phyloP scores from a whole-genome alignment of 2,888 invertebrate species.

The Pyrgus malvae region DNA sequence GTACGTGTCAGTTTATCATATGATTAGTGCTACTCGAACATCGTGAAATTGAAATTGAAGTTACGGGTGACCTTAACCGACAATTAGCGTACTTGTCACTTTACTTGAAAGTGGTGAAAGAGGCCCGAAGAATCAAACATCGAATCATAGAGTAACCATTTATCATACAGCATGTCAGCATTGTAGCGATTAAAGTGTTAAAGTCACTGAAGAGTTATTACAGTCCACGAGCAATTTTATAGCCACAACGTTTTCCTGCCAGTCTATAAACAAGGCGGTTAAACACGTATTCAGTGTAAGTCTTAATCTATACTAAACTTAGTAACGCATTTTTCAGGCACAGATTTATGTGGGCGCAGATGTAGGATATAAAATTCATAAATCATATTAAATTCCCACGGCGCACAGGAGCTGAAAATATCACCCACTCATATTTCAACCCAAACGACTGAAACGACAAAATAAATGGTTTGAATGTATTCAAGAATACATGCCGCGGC shows the following conservation, averaged over 20 bases:
- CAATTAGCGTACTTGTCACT: too few relatives aligned
- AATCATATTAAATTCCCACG: constrained; percentile 20
- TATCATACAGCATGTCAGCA: neutral
- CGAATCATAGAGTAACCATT: neutral
- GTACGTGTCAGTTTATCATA: too few relatives aligned
- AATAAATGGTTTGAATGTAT: constrained; percentile 15
- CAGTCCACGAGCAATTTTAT: constrained; percentile 56
- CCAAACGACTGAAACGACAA: constrained; percentile 15
- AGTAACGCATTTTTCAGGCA: neutral
- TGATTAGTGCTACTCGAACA: too few relatives aligned
- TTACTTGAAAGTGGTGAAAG: too few relatives aligned
- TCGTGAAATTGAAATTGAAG: too few relatives aligned
- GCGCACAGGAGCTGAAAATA: constrained; percentile 16
- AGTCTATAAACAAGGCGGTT: constrained; percentile 47
- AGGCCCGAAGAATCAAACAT: neutral
- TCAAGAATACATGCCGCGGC: constrained; percentile 2
- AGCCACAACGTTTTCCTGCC: constrained; percentile 54
- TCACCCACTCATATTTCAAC: constrained; percentile 12
- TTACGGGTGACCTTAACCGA: too few relatives aligned
- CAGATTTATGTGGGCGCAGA: constrained; percentile 7
- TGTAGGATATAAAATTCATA: constrained; percentile 19
- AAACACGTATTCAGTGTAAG: neutral
- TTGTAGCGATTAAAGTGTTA: constrained; percentile 33
- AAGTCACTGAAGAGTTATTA: constrained; percentile 50
- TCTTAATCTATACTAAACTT: neutral